phyloP scores from a whole-genome alignment of 2,888 invertebrate genomes.

The Nephrocerus scutellatus region DNA sequence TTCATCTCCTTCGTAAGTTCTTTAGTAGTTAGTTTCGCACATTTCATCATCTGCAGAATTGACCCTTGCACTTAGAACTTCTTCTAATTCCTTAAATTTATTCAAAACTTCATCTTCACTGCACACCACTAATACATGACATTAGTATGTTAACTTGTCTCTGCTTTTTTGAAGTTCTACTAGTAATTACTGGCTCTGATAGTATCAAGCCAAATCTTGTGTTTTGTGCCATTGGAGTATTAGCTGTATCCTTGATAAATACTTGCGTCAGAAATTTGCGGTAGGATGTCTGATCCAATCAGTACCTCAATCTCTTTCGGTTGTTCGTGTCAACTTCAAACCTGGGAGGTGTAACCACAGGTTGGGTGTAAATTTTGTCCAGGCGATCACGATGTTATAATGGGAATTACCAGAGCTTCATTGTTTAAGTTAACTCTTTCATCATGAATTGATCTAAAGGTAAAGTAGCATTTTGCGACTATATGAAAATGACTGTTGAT shows the following conservation, averaged over 20 bases:
- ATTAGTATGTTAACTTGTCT: neutral
- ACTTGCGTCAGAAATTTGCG: slow-evolving; percentile 2
- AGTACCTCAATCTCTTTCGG: slow-evolving; percentile 6
- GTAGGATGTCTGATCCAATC: slow-evolving; percentile 5
- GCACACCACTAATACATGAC: slow-evolving; percentile 7
- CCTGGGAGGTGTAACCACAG: neutral
- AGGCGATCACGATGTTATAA: neutral
- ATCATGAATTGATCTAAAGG: slow-evolving; percentile 4
- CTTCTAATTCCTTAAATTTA: slow-evolving; percentile 8
- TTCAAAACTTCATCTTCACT: too few relatives aligned
- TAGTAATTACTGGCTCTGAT: slow-evolving; percentile 3
- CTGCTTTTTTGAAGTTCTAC: neutral
- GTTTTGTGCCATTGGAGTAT: too few relatives aligned
- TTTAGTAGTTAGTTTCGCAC: slow-evolving; percentile 3
- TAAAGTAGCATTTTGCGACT: neutral
- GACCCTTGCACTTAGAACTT: slow-evolving; percentile 2
- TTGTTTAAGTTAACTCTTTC: neutral
- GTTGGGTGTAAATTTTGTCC: neutral
- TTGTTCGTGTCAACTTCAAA: slow-evolving; percentile 2
- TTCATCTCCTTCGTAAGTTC: slow-evolving; percentile 1
- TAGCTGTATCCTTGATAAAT: slow-evolving; percentile 4
- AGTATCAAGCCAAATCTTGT: too few relatives aligned
- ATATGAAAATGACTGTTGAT: slow-evolving; percentile 2
- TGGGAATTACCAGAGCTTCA: neutral
- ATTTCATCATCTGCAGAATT: slow-evolving; percentile 10